Percentiles rank a stretch among this genome's conserved stretches.
Evolutionary conservation across 2,888 invertebrate genomes (phyloP).

Genomic region (Leptothorax acervorum): DNA sequence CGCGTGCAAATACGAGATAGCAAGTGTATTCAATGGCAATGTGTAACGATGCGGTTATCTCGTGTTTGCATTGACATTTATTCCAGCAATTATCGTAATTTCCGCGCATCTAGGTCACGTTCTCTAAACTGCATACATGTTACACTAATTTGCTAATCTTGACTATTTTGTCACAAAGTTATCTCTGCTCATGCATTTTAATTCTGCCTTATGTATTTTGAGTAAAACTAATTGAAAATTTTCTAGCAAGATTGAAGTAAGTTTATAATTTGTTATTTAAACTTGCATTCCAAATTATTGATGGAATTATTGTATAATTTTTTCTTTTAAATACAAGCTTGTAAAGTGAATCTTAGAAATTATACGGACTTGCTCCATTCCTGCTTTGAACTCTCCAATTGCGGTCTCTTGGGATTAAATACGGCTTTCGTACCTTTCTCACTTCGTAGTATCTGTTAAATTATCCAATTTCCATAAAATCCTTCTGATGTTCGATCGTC

Average conservation of each 20-base stretch:
- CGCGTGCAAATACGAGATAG: constrained; percentile 13
- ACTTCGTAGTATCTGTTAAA: constrained; percentile 40
- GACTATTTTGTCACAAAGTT: not conserved
- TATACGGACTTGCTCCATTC: not conserved
- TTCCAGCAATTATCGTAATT: constrained; percentile 15
- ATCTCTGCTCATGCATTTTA: not conserved
- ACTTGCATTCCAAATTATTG: not conserved
- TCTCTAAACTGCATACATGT: not conserved
- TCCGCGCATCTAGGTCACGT: not conserved
- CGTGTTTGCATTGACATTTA: constrained; percentile 7
- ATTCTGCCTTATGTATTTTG: not conserved
- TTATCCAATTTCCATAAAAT: constrained; percentile 44
- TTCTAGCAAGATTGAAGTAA: not conserved
- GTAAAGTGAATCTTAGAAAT: not conserved
- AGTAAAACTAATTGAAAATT: not conserved
- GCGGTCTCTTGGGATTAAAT: not conserved
- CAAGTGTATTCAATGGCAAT: not conserved
- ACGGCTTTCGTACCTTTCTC: constrained; percentile 54
- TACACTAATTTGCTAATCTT: not conserved
- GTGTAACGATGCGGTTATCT: constrained; percentile 12
- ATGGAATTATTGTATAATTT: not conserved
- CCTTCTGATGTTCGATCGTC: not conserved
- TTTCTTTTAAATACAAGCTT: not conserved
- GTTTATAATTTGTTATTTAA: not conserved
- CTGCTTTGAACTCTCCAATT: not conserved